A percentile compares a stretch with the other conserved stretches of the same genome.
These are phyloP conservation scores for Maniola hyperantus DNA, from an alignment of 2,888 invertebrate genomes.

Conservation along the genomic window DNA sequence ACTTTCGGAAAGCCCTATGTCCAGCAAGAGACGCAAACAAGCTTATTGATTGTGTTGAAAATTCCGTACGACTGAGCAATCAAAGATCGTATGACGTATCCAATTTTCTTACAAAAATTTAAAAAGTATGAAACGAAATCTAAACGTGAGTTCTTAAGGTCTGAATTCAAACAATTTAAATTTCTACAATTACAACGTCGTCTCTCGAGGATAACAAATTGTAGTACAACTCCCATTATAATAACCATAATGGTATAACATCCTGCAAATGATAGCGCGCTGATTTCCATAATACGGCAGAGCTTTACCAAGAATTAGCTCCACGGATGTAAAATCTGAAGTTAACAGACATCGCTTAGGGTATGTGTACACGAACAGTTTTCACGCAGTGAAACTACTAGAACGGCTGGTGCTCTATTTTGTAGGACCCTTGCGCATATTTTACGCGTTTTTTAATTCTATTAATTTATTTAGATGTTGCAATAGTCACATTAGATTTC, in stretches of 20 bases:
- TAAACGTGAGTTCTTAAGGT: background rate
- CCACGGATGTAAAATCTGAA: conserved; percentile 10
- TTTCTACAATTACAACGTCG: background rate
- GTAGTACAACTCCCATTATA: background rate
- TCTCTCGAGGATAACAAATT: background rate
- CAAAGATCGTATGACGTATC: no score
- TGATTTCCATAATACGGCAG: conserved; percentile 7
- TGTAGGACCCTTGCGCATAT: background rate
- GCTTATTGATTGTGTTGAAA: no score
- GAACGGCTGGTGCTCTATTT: no score
- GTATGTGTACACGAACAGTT: conserved; percentile 19
- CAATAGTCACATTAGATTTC: no score
- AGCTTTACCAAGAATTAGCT: conserved; percentile 6
- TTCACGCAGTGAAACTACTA: background rate
- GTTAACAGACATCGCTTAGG: conserved; percentile 22
- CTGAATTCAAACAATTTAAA: background rate
- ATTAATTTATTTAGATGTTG: no score
- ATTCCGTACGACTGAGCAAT: no score
- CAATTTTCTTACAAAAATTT: no score
- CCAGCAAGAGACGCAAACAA: no score
- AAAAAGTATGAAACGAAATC: no score
- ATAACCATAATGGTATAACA: background rate
- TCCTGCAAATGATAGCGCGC: background rate
- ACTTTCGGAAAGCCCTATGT: no score
- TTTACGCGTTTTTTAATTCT: no score